Evolutionary conservation across 2,797 vertebrate species (phyloP).

Genomic region (Myiotriccus ornatus): DNA sequence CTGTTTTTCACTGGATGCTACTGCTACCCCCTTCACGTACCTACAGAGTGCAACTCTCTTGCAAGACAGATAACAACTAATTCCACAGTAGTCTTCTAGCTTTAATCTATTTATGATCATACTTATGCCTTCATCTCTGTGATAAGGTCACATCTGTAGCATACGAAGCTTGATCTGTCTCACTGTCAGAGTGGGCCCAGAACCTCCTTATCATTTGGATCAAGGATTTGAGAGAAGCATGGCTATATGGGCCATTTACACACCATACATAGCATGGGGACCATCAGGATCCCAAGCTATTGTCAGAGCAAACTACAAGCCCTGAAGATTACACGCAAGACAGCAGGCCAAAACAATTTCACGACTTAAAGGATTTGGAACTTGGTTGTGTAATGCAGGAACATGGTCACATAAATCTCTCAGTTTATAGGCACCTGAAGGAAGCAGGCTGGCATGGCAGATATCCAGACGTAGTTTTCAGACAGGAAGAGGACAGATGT

Average conservation of each 20-base stretch:
- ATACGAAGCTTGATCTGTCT: neutral
- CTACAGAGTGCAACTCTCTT: neutral
- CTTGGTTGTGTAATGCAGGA: neutral
- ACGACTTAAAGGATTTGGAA: neutral
- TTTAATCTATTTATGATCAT: neutral
- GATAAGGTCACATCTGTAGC: neutral
- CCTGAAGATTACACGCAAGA: neutral
- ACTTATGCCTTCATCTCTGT: neutral
- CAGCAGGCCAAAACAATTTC: neutral
- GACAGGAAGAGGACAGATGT: neutral
- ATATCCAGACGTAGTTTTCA: neutral
- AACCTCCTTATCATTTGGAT: neutral
- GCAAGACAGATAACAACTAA: neutral
- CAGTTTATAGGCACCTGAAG: neutral
- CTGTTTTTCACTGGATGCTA: neutral
- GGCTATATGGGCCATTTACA: rapidly evolving
- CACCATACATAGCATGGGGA: neutral
- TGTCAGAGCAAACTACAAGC: neutral
- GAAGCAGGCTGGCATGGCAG: neutral
- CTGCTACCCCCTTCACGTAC: neutral
- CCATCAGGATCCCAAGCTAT: neutral
- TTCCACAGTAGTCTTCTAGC: neutral
- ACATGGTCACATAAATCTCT: neutral
- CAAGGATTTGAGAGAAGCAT: neutral
- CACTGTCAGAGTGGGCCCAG: neutral